Conservation (phyloP, 2,888 invertebrate species). For the Dicranocentrus wangi region DNA sequence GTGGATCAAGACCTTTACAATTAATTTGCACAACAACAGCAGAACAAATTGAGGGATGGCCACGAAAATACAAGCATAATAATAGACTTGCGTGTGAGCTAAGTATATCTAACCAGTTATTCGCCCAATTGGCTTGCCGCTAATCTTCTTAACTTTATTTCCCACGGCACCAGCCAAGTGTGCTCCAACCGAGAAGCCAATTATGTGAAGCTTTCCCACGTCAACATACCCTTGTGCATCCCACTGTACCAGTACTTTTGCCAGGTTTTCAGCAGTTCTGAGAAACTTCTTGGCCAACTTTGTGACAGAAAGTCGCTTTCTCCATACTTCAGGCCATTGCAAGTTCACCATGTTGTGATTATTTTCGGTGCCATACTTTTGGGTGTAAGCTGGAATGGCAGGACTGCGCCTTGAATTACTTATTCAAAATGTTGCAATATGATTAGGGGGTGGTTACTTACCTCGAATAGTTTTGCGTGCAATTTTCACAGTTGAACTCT, state of each 20-base stretch:
- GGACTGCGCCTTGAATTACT: too few relatives aligned
- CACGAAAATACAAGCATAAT: too few relatives aligned
- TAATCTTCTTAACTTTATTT: not conserved
- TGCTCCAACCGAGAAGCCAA: constrained; percentile 26
- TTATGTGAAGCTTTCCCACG: constrained; percentile 29
- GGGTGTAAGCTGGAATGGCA: constrained; percentile 3
- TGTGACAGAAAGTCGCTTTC: not conserved
- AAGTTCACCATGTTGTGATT: constrained; percentile 30
- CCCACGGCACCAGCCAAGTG: constrained; percentile 22
- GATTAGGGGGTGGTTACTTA: not conserved
- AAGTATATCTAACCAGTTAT: constrained; percentile 41
- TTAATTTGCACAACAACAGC: too few relatives aligned
- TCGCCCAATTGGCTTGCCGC: constrained; percentile 14
- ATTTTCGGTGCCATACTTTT: constrained; percentile 26
- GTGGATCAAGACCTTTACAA: constrained; percentile 40
- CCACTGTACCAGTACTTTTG: constrained; percentile 31
- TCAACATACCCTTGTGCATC: not conserved
- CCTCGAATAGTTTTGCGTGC: not conserved
- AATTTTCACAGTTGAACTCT: not conserved
- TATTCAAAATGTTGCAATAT: not conserved
- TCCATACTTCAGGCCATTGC: constrained; percentile 34
- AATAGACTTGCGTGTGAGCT: too few relatives aligned
- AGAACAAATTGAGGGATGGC: too few relatives aligned
- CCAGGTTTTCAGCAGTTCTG: constrained; percentile 18
- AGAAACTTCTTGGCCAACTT: constrained; percentile 6